A percentile compares a stretch with the other conserved stretches of the same genome.
phyloP scores from a whole-genome alignment of 2,888 invertebrate genomes.

The Spodoptera exigua region DNA sequence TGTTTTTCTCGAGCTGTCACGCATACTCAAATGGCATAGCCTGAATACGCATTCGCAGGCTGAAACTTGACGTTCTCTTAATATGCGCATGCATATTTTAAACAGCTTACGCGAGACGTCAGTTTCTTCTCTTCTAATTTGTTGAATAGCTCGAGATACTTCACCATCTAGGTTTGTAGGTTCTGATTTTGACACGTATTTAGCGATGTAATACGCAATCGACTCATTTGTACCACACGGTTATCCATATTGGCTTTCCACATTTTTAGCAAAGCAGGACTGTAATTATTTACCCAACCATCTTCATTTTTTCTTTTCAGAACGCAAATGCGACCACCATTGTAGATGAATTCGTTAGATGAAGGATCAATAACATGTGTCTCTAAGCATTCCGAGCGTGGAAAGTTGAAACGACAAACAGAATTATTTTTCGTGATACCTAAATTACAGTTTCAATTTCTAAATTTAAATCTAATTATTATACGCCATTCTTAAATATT shows the following conservation, averaged over 20 bases:
- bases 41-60: no score
- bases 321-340: conserved; percentile 8
- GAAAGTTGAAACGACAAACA: conserved; percentile 18
- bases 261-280: not conserved
- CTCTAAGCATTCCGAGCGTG: not conserved
- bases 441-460: no score
- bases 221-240: not conserved
- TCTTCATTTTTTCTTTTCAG: conserved; percentile 3
- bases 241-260: conserved; percentile 12
- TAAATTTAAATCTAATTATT: no score
- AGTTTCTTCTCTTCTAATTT: not conserved
- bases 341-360: not conserved
- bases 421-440: no score
- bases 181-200: not conserved
- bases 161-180: not conserved
- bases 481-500: no score
- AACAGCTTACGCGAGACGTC: not conserved
- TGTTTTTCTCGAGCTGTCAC: not conserved
- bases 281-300: conserved; percentile 1
- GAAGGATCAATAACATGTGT: not conserved
- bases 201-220: not conserved
- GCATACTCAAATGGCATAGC: not conserved
- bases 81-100: not conserved
- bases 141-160: not conserved
- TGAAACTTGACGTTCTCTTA: not conserved